phyloP scores from a whole-genome alignment of 1,140 invertebrate species.

The Hylaeus anthracinus region DNA sequence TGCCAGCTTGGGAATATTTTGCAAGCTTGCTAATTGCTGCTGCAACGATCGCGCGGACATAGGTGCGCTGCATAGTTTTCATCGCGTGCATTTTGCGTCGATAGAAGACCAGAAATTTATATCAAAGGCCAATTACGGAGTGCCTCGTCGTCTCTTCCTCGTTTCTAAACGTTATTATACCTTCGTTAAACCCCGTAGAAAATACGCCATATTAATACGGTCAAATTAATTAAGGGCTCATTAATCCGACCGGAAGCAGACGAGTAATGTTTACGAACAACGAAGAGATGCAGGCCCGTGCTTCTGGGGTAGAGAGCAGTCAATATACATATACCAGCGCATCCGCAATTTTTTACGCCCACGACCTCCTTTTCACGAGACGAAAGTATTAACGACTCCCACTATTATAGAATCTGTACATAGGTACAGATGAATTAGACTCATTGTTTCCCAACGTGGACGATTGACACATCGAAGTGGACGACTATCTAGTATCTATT shows the following conservation, averaged over 20 bases:
- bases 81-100: background rate
- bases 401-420: too few species aligned
- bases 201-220: background rate
- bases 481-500: too few species aligned
- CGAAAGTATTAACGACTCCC: too few species aligned
- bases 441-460: too few species aligned
- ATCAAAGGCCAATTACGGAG: constrained; percentile 6
- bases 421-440: too few species aligned
- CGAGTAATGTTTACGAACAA: background rate
- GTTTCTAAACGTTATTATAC: background rate
- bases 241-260: constrained; percentile 24
- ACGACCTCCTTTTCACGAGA: too few species aligned
- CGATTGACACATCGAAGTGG: too few species aligned
- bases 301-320: background rate
- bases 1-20: constrained; percentile 21
- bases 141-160: background rate
- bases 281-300: background rate
- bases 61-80: background rate
- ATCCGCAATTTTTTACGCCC: too few species aligned
- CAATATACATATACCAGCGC: too few species aligned
- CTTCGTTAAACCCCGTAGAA: constrained; percentile 4
- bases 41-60: constrained; percentile 13
- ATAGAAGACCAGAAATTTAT: constrained; percentile 3
- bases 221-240: constrained; percentile 27
- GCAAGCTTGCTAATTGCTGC: constrained; percentile 23